phyloP scores from a whole-genome alignment of 2,113 vertebrate genomes.

The Perognathus longimembris region DNA sequence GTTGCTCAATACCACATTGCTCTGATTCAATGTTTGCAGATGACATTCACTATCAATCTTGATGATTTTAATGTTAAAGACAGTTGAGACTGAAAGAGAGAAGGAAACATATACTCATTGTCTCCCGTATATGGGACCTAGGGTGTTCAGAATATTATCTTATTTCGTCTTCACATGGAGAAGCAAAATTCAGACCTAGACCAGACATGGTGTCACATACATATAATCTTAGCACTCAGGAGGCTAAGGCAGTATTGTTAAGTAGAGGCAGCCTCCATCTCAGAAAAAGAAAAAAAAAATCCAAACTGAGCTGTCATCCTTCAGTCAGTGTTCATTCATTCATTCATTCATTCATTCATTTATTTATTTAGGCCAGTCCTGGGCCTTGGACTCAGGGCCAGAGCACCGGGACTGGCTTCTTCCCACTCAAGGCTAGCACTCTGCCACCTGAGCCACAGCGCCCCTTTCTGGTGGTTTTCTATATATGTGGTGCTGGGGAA shows the following conservation, averaged over 20 bases:
- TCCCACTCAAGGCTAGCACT: too few species aligned
- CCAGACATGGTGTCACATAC: too few species aligned
- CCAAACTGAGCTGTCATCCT: not conserved
- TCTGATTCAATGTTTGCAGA: not conserved
- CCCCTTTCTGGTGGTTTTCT: too few species aligned
- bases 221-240: too few species aligned
- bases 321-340: too few species aligned
- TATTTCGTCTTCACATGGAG: not conserved
- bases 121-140: not conserved
- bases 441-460: too few species aligned
- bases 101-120: not conserved
- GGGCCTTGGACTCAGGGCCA: too few species aligned
- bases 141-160: not conserved
- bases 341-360: too few species aligned
- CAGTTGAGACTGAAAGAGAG: not conserved
- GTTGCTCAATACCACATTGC: not conserved
- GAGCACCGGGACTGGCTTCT: too few species aligned
- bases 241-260: too few species aligned
- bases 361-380: too few species aligned
- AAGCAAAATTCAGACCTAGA: not conserved
- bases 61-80: conserved; percentile 3
- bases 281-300: not conserved
- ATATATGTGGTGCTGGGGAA: too few species aligned
- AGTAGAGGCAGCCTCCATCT: not conserved
- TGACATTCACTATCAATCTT: not conserved